Conservation (phyloP, 2,113 vertebrate genomes). For the Pedetes capensis region DNA sequence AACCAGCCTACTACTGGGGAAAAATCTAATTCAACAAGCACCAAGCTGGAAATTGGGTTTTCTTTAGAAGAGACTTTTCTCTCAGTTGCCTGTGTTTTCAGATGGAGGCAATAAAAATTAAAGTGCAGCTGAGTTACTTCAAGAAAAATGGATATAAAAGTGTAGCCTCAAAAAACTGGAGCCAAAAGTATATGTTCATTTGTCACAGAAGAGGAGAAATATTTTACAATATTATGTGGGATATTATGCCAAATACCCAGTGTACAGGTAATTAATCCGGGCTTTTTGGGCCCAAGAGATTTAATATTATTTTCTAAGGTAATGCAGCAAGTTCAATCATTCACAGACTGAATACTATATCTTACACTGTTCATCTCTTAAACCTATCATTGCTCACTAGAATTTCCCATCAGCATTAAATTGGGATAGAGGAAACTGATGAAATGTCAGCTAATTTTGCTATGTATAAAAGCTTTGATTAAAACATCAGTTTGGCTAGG, state of each 20-base stretch:
- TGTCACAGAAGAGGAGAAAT: background rate
- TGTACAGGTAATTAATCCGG: background rate
- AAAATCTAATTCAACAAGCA: background rate
- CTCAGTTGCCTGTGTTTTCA: background rate
- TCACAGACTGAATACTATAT: background rate
- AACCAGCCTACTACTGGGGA: background rate
- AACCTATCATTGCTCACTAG: background rate
- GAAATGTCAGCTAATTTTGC: background rate
- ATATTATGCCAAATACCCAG: background rate
- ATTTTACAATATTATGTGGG: background rate
- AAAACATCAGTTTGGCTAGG: no score
- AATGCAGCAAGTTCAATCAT: background rate
- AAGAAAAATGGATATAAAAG: conserved; percentile 33
- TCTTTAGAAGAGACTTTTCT: background rate
- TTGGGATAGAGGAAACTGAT: background rate
- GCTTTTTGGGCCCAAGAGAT: background rate
- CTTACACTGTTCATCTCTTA: background rate
- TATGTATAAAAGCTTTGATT: background rate
- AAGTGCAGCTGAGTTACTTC: conserved; percentile 5
- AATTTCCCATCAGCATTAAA: background rate
- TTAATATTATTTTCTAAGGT: background rate
- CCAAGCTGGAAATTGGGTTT: background rate
- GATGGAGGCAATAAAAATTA: conserved; percentile 40
- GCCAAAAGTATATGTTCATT: background rate
- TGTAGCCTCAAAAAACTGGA: background rate